Conservation (phyloP, 2,113 vertebrate genomes). For the Lepisosteus oculatus region DNA sequence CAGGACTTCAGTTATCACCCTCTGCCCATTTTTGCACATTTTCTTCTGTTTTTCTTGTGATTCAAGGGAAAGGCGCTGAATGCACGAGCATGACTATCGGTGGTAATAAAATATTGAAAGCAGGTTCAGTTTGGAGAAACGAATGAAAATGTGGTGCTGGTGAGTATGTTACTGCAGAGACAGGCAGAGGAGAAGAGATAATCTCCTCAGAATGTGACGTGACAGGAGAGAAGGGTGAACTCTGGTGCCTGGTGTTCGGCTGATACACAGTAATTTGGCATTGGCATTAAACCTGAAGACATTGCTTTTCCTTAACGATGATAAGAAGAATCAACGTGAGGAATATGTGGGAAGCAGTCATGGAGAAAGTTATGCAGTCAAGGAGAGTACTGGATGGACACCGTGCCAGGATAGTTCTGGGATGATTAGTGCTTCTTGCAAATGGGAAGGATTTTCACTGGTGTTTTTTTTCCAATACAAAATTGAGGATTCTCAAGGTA, state of each 20-base stretch:
- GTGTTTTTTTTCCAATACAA: neutral
- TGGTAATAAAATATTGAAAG: slow-evolving; percentile 27
- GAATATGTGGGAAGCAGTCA: neutral
- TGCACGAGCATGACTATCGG: slow-evolving; percentile 55
- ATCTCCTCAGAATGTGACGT: slow-evolving; percentile 45
- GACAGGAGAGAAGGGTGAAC: slow-evolving; percentile 34
- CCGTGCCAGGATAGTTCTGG: neutral
- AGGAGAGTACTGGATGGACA: neutral
- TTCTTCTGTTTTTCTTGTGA: slow-evolving; percentile 44
- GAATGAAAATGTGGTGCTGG: slow-evolving; percentile 18
- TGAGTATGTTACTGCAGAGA: slow-evolving; percentile 9
- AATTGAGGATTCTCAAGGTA: neutral
- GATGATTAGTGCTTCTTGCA: neutral
- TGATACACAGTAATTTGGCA: slow-evolving; percentile 11
- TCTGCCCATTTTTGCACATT: slow-evolving; percentile 42
- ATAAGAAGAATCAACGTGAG: neutral
- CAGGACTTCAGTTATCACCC: slow-evolving; percentile 55
- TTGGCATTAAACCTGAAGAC: slow-evolving; percentile 41
- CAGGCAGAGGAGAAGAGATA: slow-evolving; percentile 37
- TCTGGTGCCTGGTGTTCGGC: slow-evolving; percentile 10
- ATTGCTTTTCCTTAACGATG: slow-evolving; percentile 14
- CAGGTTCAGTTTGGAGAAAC: slow-evolving; percentile 33
- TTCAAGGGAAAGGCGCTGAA: slow-evolving; percentile 52
- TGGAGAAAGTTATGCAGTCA: neutral
- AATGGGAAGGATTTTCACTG: neutral